phyloP scores from a whole-genome alignment of 2,797 vertebrate genomes.

The Mormyrus hasselquistii region DNA sequence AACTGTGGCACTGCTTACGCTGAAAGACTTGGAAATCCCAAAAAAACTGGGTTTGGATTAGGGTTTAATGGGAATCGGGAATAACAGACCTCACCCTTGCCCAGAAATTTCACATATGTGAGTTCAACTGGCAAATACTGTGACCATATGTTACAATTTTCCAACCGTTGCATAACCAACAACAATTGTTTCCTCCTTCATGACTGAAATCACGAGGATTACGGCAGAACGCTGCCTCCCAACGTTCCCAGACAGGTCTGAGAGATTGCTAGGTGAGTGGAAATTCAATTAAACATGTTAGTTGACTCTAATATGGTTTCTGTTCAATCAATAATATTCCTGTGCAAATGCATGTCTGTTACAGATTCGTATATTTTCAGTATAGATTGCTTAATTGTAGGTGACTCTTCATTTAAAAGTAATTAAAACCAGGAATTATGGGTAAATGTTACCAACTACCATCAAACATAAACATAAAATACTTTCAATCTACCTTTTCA shows the following conservation, averaged over 20 bases:
- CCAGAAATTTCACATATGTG: not conserved
- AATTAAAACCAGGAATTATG: not conserved
- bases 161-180: not conserved
- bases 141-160: not conserved
- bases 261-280: not conserved
- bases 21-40: not conserved
- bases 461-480: too few relatives aligned
- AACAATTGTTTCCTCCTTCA: not conserved
- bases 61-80: not conserved
- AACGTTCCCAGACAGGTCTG: not conserved
- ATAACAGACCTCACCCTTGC: not conserved
- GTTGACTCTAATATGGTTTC: not conserved
- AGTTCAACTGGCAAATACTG: slow-evolving; percentile 7
- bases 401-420: not conserved
- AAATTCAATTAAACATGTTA: slow-evolving; percentile 2
- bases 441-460: not conserved
- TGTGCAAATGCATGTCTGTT: not conserved
- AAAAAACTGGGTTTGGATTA: not conserved
- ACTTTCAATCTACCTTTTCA: not conserved
- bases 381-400: not conserved
- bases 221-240: not conserved
- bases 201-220: not conserved
- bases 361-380: not conserved
- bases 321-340: not conserved
- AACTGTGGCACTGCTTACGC: not conserved